Base-by-base conservation (phyloP, 2,113 vertebrate genomes). In the Peromyscus leucopus region DNA sequence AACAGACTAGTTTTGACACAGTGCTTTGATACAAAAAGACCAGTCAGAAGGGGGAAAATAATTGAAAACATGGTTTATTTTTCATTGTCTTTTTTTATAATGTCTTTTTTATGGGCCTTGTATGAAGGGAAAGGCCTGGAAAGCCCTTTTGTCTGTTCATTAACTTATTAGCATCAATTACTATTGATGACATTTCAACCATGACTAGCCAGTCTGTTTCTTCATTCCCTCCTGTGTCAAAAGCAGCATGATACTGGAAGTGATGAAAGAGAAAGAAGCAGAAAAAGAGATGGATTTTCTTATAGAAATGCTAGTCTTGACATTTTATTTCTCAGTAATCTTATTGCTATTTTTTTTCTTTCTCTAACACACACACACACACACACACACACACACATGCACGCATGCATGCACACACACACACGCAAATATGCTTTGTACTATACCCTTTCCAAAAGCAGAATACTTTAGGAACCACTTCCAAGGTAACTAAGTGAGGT, bases 151-250 rank as follows among this genome's bases (percentile, higher is more conserved):
- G 88, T 95, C 78, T 96, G 79, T 89, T 93, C 42, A 96, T 95
- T 96, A 97, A 79, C 79, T 93, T 96, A 93, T 93, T 97, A 92
- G 85, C 75, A 93, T 97, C 83, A 97, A 85, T 89, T 91, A 61
- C 75, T 51, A 79, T 67, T 91, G 72, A 96, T 95, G 93, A 4
- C 36, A 75, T 93, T 94, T 93, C 72, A 33, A 80, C 63, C 63
- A 92, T 95, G 90, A 92, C 83, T 92, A 91, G 63, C 85, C 87
- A 92, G 65, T 94, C 92, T 94, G 39, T 92, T 87, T 95, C 67
- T 42, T 69, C 39, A 0, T 75, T 93, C 67, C 82, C 57, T 90
- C 21, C 86, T 95, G 46, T 95, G 61, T 95, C 88, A 94, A 97
- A 97, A 97, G 83, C 93, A 93, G 89, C 96, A 92, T 89, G 90